Percentiles rank a stretch among this genome's conserved stretches.
Conservation (phyloP, 2,888 invertebrate species). For the Pterostichus madidus region DNA sequence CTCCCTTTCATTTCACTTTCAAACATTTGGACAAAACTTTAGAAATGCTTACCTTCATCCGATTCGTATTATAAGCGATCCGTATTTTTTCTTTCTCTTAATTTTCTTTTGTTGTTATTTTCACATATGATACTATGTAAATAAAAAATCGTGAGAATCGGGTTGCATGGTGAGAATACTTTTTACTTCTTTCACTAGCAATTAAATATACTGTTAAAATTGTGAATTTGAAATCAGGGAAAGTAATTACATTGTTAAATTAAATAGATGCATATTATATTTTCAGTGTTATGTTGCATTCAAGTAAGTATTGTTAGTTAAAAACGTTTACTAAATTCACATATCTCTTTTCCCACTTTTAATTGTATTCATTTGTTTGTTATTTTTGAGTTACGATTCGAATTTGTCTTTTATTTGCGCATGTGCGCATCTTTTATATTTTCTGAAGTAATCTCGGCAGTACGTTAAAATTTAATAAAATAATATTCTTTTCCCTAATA, state of each 20-base stretch:
- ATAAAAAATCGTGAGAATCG: constrained; percentile 58
- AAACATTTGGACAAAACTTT: constrained; percentile 57
- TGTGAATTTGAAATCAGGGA: constrained; percentile 64
- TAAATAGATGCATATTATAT: constrained; percentile 25
- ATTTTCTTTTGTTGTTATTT: constrained; percentile 58
- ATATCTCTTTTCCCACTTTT: background rate
- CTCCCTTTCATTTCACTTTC: constrained; percentile 62
- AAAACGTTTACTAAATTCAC: background rate
- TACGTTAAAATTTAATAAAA: constrained; percentile 18
- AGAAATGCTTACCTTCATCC: constrained; percentile 48
- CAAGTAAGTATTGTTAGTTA: constrained; percentile 25
- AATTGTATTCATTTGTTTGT: constrained; percentile 3
- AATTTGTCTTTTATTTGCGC: constrained; percentile 1
- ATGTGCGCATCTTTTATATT: background rate
- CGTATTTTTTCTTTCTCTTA: constrained; percentile 44
- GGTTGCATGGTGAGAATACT: constrained; percentile 55
- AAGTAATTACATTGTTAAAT: constrained; percentile 60
- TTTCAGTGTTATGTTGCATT: constrained; percentile 48
- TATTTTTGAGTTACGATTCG: background rate
- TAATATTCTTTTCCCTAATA: background rate
- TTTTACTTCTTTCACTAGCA: constrained; percentile 58
- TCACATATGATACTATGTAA: constrained; percentile 61
- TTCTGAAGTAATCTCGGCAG: background rate
- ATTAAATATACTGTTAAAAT: constrained; percentile 56
- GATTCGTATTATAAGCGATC: constrained; percentile 42